Evolutionary conservation across 2,113 vertebrate species (phyloP).

Genomic region (Taxidea taxus): DNA sequence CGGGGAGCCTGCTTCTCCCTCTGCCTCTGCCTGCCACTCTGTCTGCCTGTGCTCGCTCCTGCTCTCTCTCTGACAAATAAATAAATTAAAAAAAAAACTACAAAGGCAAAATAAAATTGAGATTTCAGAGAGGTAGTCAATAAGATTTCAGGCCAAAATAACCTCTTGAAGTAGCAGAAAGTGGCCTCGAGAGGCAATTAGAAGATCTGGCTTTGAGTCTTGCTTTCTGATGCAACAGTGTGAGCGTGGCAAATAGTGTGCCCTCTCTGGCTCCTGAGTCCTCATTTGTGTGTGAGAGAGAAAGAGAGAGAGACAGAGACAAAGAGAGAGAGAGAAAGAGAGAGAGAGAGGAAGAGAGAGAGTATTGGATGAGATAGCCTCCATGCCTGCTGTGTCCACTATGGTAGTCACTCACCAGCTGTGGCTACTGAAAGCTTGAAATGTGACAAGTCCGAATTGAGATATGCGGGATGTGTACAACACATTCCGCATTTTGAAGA

Average conservation of each 20-base stretch:
- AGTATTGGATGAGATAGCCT: background rate
- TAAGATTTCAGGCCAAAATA: background rate
- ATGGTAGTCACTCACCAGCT: background rate
- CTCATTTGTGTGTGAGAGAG: background rate
- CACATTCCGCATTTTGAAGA: background rate
- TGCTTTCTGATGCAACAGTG: background rate
- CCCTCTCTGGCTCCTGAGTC: background rate
- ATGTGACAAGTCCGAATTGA: background rate
- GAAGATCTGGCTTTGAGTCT: slow-evolving; percentile 8
- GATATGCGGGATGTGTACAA: background rate
- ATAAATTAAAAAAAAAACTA: too few relatives aligned
- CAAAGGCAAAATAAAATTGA: background rate
- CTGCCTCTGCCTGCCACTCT: too few relatives aligned
- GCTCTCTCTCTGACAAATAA: too few relatives aligned
- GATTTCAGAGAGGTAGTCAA: background rate
- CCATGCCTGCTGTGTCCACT: background rate
- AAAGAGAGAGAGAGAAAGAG: background rate
- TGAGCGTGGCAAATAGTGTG: background rate
- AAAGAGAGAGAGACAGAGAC: background rate
- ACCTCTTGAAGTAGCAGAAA: background rate
- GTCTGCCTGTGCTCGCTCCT: too few relatives aligned
- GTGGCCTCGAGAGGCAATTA: background rate
- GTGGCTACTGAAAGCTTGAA: background rate
- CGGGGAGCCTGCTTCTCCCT: too few relatives aligned
- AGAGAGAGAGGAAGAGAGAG: background rate